Evolutionary conservation across 2,797 vertebrate genomes (phyloP).

Genomic region (Onychomys leucogaster): DNA sequence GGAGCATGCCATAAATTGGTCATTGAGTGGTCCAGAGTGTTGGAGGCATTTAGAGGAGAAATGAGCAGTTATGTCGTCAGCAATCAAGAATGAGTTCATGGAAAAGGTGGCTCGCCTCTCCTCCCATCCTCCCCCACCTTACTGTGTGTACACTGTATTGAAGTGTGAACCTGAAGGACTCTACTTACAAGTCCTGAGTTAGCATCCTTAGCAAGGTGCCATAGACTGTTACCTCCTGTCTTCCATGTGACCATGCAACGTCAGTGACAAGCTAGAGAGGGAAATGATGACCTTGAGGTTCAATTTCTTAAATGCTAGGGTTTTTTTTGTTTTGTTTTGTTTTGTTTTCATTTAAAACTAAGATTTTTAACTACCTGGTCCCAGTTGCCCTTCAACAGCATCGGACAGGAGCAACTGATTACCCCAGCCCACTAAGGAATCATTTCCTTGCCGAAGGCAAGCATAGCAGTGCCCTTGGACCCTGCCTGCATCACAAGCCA

Average conservation of each 20-base stretch:
- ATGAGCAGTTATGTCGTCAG: neutral
- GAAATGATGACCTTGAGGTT: neutral
- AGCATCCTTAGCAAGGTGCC: neutral
- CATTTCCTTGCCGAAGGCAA: neutral
- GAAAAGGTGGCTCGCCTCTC: neutral
- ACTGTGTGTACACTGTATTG: neutral
- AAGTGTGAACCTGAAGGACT: neutral
- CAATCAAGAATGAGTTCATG: neutral
- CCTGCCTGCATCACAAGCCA: neutral
- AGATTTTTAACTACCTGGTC: neutral
- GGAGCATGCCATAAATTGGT: neutral
- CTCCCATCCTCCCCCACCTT: neutral
- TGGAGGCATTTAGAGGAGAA: neutral
- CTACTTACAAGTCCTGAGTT: neutral
- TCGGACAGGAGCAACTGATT: neutral
- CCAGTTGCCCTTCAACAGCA: neutral
- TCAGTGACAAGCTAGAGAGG: neutral
- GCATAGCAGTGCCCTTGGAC: neutral
- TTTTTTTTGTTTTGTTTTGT: neutral
- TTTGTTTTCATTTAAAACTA: conserved; percentile 16
- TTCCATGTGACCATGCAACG: neutral
- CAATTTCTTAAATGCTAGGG: conserved; percentile 3
- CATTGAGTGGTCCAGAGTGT: neutral
- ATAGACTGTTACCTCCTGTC: neutral
- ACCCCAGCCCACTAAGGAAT: neutral